Evolutionary conservation across 2,888 invertebrate genomes (phyloP).

Genomic region (Lepidochitona cinerea): DNA sequence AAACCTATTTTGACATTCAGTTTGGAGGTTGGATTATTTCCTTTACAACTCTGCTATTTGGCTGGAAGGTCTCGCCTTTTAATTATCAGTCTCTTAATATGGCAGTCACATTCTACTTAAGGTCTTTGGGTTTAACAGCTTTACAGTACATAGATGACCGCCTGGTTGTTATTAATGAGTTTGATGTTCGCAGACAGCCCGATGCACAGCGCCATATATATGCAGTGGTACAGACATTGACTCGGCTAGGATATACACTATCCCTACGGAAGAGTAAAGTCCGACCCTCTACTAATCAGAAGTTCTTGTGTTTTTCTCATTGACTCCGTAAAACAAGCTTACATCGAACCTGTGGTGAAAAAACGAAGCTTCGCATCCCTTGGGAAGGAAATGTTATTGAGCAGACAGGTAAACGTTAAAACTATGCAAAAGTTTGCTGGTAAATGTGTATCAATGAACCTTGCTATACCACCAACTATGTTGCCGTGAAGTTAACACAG

Average conservation of each 20-base stretch:
- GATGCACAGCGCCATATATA: background rate
- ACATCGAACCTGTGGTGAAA: background rate
- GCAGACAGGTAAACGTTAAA: background rate
- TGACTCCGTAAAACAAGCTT: constrained; percentile 10
- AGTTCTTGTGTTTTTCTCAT: constrained; percentile 14
- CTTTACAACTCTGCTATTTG: constrained; percentile 41
- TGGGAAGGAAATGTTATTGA: constrained; percentile 3
- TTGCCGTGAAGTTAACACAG: constrained; percentile 3
- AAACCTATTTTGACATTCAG: constrained; percentile 21
- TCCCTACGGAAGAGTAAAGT: constrained; percentile 1
- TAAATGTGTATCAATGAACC: constrained; percentile 11
- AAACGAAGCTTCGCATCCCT: constrained; percentile 2
- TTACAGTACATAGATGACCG: constrained; percentile 24
- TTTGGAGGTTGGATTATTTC: constrained; percentile 16
- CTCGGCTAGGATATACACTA: constrained; percentile 17
- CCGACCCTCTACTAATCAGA: background rate
- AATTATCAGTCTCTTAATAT: constrained; percentile 18
- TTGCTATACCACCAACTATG: constrained; percentile 12
- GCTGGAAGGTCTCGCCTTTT: constrained; percentile 22
- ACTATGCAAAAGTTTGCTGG: background rate
- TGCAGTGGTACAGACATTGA: constrained; percentile 6
- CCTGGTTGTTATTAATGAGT: constrained; percentile 9
- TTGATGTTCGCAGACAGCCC: no score
- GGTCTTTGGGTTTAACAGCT: constrained; percentile 7
- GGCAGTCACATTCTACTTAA: constrained; percentile 5